A percentile compares a stretch with the other conserved stretches of the same genome.
These are phyloP conservation scores for Nicator chloris DNA, from an alignment of 2,113 vertebrate species.

Conservation along the genomic window DNA sequence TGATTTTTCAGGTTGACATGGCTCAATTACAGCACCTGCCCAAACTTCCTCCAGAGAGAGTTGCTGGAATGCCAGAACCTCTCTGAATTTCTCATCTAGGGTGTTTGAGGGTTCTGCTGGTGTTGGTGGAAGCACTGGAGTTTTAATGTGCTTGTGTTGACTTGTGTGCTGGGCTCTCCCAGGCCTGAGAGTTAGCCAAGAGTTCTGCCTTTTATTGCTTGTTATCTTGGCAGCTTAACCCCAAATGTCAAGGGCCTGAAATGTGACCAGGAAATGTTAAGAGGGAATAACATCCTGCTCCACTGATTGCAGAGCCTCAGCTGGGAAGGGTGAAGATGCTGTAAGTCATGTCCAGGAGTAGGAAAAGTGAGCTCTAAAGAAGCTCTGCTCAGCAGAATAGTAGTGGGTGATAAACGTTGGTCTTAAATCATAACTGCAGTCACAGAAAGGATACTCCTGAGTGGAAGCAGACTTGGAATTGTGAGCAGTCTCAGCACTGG, in stretches of 20 bases:
- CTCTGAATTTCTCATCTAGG: neutral
- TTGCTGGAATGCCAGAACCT: neutral
- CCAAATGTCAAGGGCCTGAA: neutral
- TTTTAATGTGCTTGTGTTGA: neutral
- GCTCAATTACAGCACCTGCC: neutral
- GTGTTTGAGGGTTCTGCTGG: neutral
- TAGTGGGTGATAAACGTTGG: rapidly evolving
- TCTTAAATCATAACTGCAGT: neutral
- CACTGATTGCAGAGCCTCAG: neutral
- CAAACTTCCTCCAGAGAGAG: neutral
- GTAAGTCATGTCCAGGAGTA: neutral
- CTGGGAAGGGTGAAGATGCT: neutral
- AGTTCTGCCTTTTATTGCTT: neutral
- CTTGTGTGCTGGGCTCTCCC: neutral
- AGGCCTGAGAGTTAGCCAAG: neutral
- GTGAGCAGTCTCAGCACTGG: neutral
- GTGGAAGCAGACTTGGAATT: neutral
- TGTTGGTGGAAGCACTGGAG: neutral
- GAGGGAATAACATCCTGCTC: neutral
- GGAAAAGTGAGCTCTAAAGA: neutral
- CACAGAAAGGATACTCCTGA: neutral
- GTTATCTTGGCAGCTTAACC: neutral
- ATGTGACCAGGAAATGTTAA: no score
- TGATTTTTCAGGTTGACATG: neutral
- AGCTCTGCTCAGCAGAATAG: neutral